phyloP scores from a whole-genome alignment of 2,797 vertebrate species.

The Morelia viridis region DNA sequence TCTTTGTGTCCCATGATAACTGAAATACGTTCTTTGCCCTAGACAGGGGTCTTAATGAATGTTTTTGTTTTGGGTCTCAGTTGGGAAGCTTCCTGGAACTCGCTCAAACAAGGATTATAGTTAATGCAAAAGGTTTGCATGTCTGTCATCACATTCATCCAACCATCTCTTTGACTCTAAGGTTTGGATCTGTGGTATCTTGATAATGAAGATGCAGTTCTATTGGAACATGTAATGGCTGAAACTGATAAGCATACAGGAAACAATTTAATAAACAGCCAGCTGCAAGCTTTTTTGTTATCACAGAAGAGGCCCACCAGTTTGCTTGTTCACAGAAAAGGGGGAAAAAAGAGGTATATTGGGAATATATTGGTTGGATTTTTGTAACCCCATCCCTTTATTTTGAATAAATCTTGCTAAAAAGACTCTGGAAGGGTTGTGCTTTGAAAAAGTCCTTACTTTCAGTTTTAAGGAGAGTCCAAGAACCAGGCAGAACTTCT shows the following conservation, averaged over 20 bases:
- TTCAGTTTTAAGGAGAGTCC: neutral
- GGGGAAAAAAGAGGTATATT: neutral
- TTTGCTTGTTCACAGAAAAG: neutral
- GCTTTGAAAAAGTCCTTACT: neutral
- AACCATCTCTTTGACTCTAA: neutral
- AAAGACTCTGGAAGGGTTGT: neutral
- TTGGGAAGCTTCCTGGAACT: neutral
- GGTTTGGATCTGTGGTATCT: neutral
- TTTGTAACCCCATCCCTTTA: neutral
- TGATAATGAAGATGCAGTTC: neutral
- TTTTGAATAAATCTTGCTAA: neutral
- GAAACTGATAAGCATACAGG: neutral
- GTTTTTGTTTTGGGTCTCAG: conserved; percentile 94
- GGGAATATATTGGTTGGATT: neutral
- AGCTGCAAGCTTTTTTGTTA: neutral
- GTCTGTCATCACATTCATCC: neutral
- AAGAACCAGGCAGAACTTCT: neutral
- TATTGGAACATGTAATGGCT: neutral
- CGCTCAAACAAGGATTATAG: neutral
- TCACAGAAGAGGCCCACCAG: neutral
- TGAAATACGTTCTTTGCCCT: conserved; percentile 91
- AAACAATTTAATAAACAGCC: neutral
- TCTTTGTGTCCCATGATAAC: conserved; percentile 93
- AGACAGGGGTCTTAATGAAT: conserved; percentile 94
- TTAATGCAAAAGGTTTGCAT: neutral